Percentiles rank a stretch among this genome's conserved stretches.
Evolutionary conservation across 2,888 invertebrate genomes (phyloP).

Genomic region (Drosophila pegasa): DNA sequence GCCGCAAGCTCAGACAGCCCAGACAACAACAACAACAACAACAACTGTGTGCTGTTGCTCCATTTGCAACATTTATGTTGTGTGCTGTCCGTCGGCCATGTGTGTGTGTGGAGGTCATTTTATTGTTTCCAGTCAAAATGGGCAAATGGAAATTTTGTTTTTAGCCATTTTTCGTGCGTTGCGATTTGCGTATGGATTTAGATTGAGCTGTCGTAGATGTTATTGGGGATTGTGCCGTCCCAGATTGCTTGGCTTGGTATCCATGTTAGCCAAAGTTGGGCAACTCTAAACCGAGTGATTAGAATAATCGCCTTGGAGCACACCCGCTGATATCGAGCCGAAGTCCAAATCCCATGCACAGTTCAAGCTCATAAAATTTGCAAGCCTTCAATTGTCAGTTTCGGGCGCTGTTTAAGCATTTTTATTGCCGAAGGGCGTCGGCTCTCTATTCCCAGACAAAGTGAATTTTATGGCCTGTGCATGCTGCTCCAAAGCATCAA

Average conservation of each 20-base stretch:
- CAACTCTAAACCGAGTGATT: constrained; percentile 63
- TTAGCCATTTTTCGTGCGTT: constrained; percentile 32
- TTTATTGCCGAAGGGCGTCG: constrained; percentile 35
- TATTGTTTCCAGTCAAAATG: constrained; percentile 76
- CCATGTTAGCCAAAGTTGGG: constrained; percentile 31
- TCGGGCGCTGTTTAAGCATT: constrained; percentile 32
- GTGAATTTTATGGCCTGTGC: constrained; percentile 49
- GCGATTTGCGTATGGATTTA: constrained; percentile 66
- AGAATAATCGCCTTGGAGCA: constrained; percentile 70
- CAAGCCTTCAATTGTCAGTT: constrained; percentile 40
- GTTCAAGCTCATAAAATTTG: constrained; percentile 53
- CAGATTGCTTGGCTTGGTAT: constrained; percentile 42
- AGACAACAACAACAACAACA: constrained; percentile 44
- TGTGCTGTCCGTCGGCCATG: constrained; percentile 22
- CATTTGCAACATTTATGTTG: constrained; percentile 75
- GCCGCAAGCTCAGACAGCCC: constrained; percentile 27
- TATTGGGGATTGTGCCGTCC: constrained; percentile 49
- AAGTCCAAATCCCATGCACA: constrained; percentile 26
- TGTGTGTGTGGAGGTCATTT: constrained; percentile 60
- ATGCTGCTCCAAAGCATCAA: constrained; percentile 29
- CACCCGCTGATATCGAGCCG: constrained; percentile 27
- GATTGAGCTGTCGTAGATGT: constrained; percentile 79
- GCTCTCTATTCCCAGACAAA: constrained; percentile 31
- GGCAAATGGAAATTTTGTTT: constrained; percentile 76
- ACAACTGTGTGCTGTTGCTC: constrained; percentile 66